phyloP scores from a whole-genome alignment of 2,113 vertebrate genomes.

The Calonectris borealis region DNA sequence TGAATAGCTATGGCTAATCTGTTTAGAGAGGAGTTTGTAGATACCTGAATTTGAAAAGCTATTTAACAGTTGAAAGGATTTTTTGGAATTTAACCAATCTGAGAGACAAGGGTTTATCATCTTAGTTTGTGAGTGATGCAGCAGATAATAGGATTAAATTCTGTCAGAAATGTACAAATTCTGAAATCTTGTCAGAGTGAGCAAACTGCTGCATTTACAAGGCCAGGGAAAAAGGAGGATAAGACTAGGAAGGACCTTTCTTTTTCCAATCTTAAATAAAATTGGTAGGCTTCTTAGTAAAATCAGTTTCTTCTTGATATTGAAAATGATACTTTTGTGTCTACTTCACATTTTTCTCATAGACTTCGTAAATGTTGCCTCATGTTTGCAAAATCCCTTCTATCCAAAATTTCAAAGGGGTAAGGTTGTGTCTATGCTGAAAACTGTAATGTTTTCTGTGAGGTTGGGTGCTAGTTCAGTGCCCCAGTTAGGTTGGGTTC shows the following conservation, averaged over 20 bases:
- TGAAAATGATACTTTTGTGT: background rate
- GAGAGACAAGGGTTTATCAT: constrained; percentile 40
- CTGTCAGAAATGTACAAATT: background rate
- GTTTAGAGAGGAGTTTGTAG: constrained; percentile 5
- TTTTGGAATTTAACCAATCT: constrained; percentile 17
- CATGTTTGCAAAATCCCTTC: background rate
- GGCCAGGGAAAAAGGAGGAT: background rate
- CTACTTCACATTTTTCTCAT: background rate
- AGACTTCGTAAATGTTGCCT: background rate
- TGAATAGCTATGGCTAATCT: constrained; percentile 37
- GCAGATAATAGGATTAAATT: constrained; percentile 58
- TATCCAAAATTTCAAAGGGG: background rate
- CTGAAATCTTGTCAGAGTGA: background rate
- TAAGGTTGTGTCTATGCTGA: background rate
- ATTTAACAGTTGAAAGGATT: constrained; percentile 25
- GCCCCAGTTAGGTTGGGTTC: background rate
- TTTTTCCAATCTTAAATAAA: background rate
- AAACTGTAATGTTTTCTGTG: background rate
- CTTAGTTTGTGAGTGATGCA: constrained; percentile 24
- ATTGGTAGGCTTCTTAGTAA: background rate
- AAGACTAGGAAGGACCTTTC: background rate
- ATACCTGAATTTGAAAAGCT: constrained; percentile 44
- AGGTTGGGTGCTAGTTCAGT: background rate
- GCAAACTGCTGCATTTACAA: background rate
- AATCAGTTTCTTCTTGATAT: background rate